A percentile compares a stretch with the other conserved stretches of the same genome.
Conservation (phyloP, 2,797 vertebrate species). For the Bovichtus variegatus region DNA sequence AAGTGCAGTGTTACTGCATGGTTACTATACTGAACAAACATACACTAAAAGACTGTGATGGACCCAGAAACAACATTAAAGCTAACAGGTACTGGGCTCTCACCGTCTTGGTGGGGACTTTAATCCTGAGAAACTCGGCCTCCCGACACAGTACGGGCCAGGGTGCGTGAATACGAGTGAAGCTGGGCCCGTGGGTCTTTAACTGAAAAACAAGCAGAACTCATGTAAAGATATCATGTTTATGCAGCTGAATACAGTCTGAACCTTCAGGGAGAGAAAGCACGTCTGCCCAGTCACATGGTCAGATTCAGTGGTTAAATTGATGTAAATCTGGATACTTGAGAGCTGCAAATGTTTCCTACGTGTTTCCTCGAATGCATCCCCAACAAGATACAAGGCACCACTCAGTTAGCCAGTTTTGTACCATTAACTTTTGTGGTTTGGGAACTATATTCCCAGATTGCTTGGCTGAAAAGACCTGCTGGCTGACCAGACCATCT, state of each 20-base stretch:
- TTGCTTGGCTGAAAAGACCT: conserved; percentile 56
- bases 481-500: conserved; percentile 54
- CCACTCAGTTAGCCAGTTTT: background rate
- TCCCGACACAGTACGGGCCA: conserved; percentile 97
- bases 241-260: background rate
- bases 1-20: background rate
- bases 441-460: conserved; percentile 33
- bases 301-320: background rate
- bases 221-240: background rate
- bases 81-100: conserved; percentile 16
- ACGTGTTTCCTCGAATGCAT: too few relatives aligned
- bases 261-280: background rate
- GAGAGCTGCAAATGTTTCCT: background rate
- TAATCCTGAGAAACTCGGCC: conserved; percentile 97
- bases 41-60: background rate
- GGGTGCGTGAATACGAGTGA: conserved; percentile 94
- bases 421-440: conserved; percentile 12
- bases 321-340: too few relatives aligned
- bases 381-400: background rate
- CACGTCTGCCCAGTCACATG: too few relatives aligned
- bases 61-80: background rate
- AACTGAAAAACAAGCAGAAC: conserved; percentile 78
- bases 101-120: conserved; percentile 98
- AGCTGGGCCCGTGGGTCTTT: conserved; percentile 90
- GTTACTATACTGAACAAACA: background rate